These are phyloP conservation scores for Oxyscelio sp. DNA, from an alignment of 2,888 invertebrate genomes.

Conservation along the genomic window DNA sequence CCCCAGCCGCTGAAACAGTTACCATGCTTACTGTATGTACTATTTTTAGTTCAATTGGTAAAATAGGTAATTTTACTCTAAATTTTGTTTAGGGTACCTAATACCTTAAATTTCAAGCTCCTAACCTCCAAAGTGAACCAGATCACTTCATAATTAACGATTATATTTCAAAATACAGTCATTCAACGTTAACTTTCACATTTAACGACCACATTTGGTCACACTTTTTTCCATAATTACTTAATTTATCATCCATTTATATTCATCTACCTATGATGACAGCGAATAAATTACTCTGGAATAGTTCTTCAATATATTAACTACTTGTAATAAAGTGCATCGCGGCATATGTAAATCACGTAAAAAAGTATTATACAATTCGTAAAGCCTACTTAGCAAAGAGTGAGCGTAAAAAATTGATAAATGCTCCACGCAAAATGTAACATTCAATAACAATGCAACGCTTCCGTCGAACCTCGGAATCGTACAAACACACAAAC, in stretches of 20 bases:
- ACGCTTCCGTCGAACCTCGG: constrained; percentile 11
- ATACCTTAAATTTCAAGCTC: no score
- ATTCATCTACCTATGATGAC: constrained; percentile 11
- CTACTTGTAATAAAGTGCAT: constrained; percentile 32
- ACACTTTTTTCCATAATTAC: constrained; percentile 33
- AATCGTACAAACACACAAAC: background rate
- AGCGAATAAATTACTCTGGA: constrained; percentile 22
- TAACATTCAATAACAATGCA: constrained; percentile 39
- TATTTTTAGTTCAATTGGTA: no score
- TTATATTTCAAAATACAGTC: no score
- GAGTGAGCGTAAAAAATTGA: constrained; percentile 29
- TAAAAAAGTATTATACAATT: constrained; percentile 33
- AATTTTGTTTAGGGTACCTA: no score
- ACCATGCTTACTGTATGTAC: no score
- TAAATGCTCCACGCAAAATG: constrained; percentile 12
- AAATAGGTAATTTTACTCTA: no score
- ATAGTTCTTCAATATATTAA: constrained; percentile 26
- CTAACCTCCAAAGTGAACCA: no score
- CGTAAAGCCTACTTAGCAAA: constrained; percentile 49
- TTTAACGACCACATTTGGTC: constrained; percentile 1
- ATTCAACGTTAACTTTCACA: constrained; percentile 12
- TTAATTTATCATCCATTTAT: constrained; percentile 15
- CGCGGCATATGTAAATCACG: constrained; percentile 38
- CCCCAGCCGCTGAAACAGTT: no score
- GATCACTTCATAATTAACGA: no score